A percentile compares a stretch with the other conserved stretches of the same genome.
These are phyloP conservation scores for Teleopsis dalmanni DNA, from an alignment of 1,140 invertebrate species.

Conservation along the genomic window DNA sequence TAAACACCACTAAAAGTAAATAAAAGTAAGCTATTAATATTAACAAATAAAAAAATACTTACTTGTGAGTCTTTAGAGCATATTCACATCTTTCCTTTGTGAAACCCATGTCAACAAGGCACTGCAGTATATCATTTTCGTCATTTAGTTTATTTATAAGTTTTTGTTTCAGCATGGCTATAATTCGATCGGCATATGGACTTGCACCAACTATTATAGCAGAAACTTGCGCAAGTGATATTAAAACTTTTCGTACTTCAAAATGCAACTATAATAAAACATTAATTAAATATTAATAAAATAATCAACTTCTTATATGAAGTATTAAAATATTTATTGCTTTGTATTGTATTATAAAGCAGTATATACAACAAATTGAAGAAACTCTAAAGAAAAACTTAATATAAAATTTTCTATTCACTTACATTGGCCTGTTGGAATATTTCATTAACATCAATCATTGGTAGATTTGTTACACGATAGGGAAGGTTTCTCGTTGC, in stretches of 20 bases:
- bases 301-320: too few relatives aligned
- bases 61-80: slow-evolving; percentile 28
- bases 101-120: slow-evolving; percentile 42
- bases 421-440: slow-evolving; percentile 42
- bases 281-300: not conserved
- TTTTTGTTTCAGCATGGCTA: slow-evolving; percentile 40
- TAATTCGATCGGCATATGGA: slow-evolving; percentile 36
- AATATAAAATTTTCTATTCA: not conserved
- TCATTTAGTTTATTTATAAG: slow-evolving; percentile 35
- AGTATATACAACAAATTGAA: too few relatives aligned
- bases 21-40: not conserved
- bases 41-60: slow-evolving; percentile 4
- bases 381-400: not conserved
- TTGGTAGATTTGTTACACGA: slow-evolving; percentile 19
- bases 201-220: slow-evolving; percentile 36
- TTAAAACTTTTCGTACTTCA: slow-evolving; percentile 41
- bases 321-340: too few relatives aligned
- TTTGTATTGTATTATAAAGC: too few relatives aligned
- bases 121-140: slow-evolving; percentile 36
- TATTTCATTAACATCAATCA: slow-evolving; percentile 41
- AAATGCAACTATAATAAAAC: slow-evolving; percentile 30
- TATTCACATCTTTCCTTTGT: slow-evolving; percentile 26
- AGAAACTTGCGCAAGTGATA: slow-evolving; percentile 38
- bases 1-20: slow-evolving; percentile 26
- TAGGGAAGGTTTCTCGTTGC: slow-evolving; percentile 26